Evolutionary conservation across 2,888 invertebrate species (phyloP), one percentile per base, ranked within the genome.

Genomic region (Hyalella azteca): DNA sequence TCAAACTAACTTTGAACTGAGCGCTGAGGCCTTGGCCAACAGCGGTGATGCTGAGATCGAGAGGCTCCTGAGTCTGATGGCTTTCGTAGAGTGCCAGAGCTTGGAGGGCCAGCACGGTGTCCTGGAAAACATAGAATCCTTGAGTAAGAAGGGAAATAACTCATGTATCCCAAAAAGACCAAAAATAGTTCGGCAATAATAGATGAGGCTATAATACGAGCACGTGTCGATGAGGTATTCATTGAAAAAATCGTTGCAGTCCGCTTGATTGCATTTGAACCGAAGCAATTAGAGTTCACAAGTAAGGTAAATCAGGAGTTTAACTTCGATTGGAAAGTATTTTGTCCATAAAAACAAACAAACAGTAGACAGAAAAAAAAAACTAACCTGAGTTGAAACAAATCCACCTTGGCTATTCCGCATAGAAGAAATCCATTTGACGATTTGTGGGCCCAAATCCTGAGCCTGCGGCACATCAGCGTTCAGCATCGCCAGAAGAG

Each of bases 361-460:
- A n/a, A n/a, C n/a, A n/a, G n/a, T n/a, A n/a, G n/a, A n/a, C n/a
- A n/a, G n/a, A n/a, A n/a, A n/a, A n/a, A n/a, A n/a, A n/a, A n/a
- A n/a, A n/a, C n/a, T 22, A 26, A 54, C 92, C 90, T 93, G 94
- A 0, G 94, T 94, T 0, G 94, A 92, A 0, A 91, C 88, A 86
- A 94, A 94, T 2, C 93, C 94, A 3, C 94, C 94, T 3, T 91
- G 88, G 3, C 91, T 88, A 81, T 91, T 91, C 54, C 92, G 89
- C 86, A 93, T 92, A 2, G 91, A 89, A 5, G 92, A 90, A 75
- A 95, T 89, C 94, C 94, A 95, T 79, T 92, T 90, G 0, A 93
- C 89, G 1, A 93, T 91, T 13, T 91, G 90, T 73, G 91, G 87
- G 1, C 91, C 91, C 73, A 90, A 88, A 0, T 90, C 88, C 82